phyloP scores from a whole-genome alignment of 2,888 invertebrate species.

The Lottia gigantea region DNA sequence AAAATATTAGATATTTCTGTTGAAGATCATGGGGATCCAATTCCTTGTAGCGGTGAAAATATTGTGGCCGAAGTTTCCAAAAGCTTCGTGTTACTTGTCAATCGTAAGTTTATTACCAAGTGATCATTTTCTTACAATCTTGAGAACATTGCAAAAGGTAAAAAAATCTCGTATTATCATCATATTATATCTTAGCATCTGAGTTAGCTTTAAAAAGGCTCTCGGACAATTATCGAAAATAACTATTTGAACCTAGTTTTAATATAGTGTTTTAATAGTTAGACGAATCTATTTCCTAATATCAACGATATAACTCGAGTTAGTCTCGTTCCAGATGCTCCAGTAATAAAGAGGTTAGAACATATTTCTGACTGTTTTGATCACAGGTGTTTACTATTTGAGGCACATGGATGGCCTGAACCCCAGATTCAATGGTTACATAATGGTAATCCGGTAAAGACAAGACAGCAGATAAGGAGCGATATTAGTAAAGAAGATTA shows the following conservation, averaged over 20 bases:
- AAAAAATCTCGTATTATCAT: too few relatives aligned
- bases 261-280: too few relatives aligned
- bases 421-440: constrained; percentile 22
- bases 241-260: too few relatives aligned
- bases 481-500: background rate
- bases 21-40: constrained; percentile 37
- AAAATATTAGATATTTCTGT: constrained; percentile 32
- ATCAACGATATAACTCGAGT: background rate
- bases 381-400: constrained; percentile 17
- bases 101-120: constrained; percentile 28
- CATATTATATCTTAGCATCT: too few relatives aligned
- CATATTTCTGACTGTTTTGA: background rate
- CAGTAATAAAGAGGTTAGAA: background rate
- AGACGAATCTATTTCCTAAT: too few relatives aligned
- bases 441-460: constrained; percentile 13
- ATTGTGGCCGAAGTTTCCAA: constrained; percentile 28
- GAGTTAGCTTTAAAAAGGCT: too few relatives aligned
- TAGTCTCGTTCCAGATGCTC: background rate
- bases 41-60: constrained; percentile 37
- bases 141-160: too few relatives aligned
- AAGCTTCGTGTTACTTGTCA: constrained; percentile 31
- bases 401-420: constrained; percentile 25
- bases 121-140: too few relatives aligned
- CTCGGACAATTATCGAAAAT: too few relatives aligned
- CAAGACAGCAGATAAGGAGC: background rate